A percentile compares a stretch with the other conserved stretches of the same genome.
phyloP scores from a whole-genome alignment of 2,797 vertebrate species.

The Tauraco hartlaubi region DNA sequence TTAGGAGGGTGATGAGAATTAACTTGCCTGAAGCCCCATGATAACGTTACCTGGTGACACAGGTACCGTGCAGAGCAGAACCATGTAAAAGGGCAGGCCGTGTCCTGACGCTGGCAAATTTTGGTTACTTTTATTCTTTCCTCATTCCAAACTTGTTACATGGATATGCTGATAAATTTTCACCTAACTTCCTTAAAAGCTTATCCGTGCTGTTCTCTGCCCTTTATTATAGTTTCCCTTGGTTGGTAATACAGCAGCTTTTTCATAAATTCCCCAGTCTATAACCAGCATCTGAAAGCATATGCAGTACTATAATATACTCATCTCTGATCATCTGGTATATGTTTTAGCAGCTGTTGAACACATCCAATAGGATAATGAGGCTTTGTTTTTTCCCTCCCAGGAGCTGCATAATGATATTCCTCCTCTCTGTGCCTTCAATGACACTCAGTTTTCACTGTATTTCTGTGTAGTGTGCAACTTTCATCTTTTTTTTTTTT shows the following conservation, averaged over 20 bases:
- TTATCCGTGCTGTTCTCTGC: background rate
- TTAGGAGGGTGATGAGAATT: constrained; percentile 1
- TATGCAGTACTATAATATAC: background rate
- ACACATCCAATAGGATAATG: background rate
- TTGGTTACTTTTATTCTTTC: background rate
- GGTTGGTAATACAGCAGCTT: background rate
- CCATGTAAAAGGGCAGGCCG: background rate
- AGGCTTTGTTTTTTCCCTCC: background rate
- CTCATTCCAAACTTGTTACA: background rate
- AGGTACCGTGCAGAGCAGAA: background rate
- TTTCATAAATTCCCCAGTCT: background rate
- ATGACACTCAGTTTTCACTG: background rate
- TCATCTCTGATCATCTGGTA: background rate
- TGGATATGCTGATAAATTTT: background rate
- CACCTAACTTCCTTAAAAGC: background rate
- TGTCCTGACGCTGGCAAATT: background rate
- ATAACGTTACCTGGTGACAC: background rate
- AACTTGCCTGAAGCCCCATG: background rate
- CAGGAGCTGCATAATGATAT: background rate
- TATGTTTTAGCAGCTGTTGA: background rate
- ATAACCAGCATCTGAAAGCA: background rate
- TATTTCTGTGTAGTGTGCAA: background rate
- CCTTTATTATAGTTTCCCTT: background rate
- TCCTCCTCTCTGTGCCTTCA: background rate
- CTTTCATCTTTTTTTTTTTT: background rate